Evolutionary conservation across 1,140 invertebrate species (phyloP), one percentile per base, ranked within the genome.

Genomic region (Bombus cullumanus): DNA sequence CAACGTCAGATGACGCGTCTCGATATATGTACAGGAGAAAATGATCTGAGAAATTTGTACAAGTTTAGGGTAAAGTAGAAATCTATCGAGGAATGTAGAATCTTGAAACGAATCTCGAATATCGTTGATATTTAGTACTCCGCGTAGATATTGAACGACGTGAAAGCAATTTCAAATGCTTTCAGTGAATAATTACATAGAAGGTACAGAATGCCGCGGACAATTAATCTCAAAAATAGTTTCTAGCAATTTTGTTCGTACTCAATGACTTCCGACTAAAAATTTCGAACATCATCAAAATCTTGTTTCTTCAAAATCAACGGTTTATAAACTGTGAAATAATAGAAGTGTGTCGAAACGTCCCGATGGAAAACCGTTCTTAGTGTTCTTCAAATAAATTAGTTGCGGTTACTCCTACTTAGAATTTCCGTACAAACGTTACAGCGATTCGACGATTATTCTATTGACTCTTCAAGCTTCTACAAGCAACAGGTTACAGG

Each of bases 401-500:
- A 34, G 0, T 18, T 22, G 64, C 15, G 18, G 31, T 66, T 15
- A 3, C 8, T 66, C 15, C 62, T 10, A 59, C 18, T 59, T 62
- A 18, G n/a, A 66, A 66, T 15, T 66, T 66, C 18, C 34, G 3
- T 22, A 22, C 31, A 25, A 69, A 37, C 22, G 18, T 53, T 53
- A 53, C 18, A 22, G 6, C 47, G 47, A 34, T 68, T 39, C 25
- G 15, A 66, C 25, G 10, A 71, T 28, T 28, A 28, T 53, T 53
- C 18, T 8, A 53, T 22, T 2, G 47, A 53, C 22, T 41, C 12
- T 41, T 25, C 28, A 3, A 28, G 10, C 25, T 15, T 13, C n/a
- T 25, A 4, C 18, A 37, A 75, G 73, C 73, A 75, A 75, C 47
- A 75, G 73, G 73, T 74, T 22, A 47, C n/a, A 31, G 28, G 18